Evolutionary conservation across 2,113 vertebrate species (phyloP).

Genomic region (Rhipidura dahli): DNA sequence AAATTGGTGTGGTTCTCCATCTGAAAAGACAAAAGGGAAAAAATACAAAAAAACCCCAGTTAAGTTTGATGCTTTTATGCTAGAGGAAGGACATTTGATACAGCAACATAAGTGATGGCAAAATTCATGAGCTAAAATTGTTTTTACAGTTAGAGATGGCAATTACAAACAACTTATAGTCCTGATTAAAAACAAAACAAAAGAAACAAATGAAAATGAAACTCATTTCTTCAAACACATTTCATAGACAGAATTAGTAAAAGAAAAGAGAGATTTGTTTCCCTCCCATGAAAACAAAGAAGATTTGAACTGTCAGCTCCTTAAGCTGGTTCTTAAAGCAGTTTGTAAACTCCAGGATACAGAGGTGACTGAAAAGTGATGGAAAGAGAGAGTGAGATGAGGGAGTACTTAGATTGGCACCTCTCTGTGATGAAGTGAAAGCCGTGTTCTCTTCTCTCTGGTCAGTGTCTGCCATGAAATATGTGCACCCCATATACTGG

Average conservation of each 20-base stretch:
- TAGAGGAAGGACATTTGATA: not conserved
- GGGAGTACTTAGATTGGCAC: not conserved
- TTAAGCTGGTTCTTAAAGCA: not conserved
- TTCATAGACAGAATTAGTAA: not conserved
- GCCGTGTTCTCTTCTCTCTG: not conserved
- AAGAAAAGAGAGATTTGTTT: not conserved
- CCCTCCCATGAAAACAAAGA: not conserved
- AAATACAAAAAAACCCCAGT: not conserved
- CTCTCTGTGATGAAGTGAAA: not conserved
- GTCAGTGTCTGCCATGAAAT: not conserved
- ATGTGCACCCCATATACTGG: not conserved
- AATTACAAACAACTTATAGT: not conserved
- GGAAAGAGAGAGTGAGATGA: not conserved
- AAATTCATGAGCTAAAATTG: not conserved
- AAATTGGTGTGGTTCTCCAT: not conserved
- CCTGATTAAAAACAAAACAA: not conserved
- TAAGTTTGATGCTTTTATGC: not conserved
- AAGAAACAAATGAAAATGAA: not conserved
- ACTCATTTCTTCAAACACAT: not conserved
- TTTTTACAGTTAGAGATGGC: not conserved
- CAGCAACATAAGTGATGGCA: not conserved
- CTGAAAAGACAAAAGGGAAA: not conserved
- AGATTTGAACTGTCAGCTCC: not conserved
- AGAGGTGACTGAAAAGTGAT: not conserved
- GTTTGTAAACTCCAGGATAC: not conserved